phyloP scores from a whole-genome alignment of 2,888 invertebrate species.

The Drosophila sordidula region DNA sequence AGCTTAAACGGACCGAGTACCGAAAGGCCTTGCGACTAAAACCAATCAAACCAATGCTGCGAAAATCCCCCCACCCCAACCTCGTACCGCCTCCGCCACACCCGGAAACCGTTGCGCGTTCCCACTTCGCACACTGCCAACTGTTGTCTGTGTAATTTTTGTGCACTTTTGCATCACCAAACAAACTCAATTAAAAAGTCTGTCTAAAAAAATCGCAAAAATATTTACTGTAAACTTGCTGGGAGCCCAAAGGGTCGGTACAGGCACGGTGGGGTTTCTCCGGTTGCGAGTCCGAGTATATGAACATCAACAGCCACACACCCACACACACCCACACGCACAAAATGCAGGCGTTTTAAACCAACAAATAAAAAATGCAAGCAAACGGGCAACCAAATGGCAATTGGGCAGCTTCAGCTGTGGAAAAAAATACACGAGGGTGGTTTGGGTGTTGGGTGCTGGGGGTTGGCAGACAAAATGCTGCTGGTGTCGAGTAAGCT shows the following conservation, averaged over 20 bases:
- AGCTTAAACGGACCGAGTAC: constrained; percentile 46
- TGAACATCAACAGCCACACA: constrained; percentile 58
- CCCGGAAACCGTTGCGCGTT: background rate
- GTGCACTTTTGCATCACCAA: constrained; percentile 80
- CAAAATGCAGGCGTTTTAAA: constrained; percentile 75
- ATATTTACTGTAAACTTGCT: constrained; percentile 76
- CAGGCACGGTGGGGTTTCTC: background rate
- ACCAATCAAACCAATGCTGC: constrained; percentile 74
- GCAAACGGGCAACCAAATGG: constrained; percentile 77
- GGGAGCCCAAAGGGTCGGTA: constrained; percentile 7
- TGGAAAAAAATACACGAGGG: constrained; percentile 15
- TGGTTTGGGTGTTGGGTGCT: background rate
- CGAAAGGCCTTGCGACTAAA: constrained; percentile 42
- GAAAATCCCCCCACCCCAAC: constrained; percentile 4
- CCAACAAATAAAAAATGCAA: constrained; percentile 78
- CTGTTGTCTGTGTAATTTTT: constrained; percentile 72
- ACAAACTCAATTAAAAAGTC: constrained; percentile 80
- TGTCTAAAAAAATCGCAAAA: constrained; percentile 73
- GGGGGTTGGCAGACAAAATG: constrained; percentile 45
- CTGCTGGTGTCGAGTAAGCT: constrained; percentile 72
- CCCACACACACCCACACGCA: constrained; percentile 31
- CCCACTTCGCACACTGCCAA: constrained; percentile 9
- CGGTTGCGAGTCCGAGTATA: constrained; percentile 52
- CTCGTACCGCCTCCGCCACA: background rate
- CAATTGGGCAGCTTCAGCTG: constrained; percentile 65